Percentiles rank a stretch among this genome's conserved stretches.
These are phyloP conservation scores for Oplegnathus fasciatus DNA, from an alignment of 2,113 vertebrate genomes.

Conservation along the genomic window DNA sequence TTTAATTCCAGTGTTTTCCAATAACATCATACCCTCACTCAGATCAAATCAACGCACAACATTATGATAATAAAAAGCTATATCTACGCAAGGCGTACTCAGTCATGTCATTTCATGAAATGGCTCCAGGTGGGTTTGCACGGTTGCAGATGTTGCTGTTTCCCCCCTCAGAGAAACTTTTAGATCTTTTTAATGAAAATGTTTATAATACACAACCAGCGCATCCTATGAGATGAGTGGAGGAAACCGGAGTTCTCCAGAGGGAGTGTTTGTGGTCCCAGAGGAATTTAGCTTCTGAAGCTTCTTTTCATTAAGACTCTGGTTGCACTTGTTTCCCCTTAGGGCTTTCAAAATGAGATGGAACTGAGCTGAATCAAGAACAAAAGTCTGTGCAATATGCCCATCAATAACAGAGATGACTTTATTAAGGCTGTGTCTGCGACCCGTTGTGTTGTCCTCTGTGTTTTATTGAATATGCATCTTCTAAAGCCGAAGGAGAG, in stretches of 20 bases:
- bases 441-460: background rate
- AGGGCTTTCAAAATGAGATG: slow-evolving; percentile 29
- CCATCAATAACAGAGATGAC: slow-evolving; percentile 1
- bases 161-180: background rate
- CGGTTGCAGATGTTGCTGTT: slow-evolving; percentile 6
- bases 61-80: background rate
- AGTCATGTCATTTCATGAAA: slow-evolving; percentile 29
- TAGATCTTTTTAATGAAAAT: slow-evolving; percentile 48
- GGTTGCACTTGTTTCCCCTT: slow-evolving; percentile 27
- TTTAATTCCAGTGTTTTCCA: background rate
- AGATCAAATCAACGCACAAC: background rate
- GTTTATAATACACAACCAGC: slow-evolving; percentile 6
- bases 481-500: background rate
- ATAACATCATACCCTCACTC: background rate
- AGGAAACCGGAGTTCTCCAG: background rate
- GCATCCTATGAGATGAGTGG: slow-evolving; percentile 7
- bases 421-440: background rate
- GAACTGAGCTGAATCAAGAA: slow-evolving; percentile 25
- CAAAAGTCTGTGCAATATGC: slow-evolving; percentile 2
- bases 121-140: slow-evolving; percentile 32
- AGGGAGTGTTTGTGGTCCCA: slow-evolving; percentile 34
- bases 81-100: background rate
- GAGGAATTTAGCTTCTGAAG: slow-evolving; percentile 37
- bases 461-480: background rate
- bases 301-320: slow-evolving; percentile 37